These are phyloP conservation scores for Leptobrachium leishanense DNA, from an alignment of 2,113 vertebrate genomes.

Conservation along the genomic window DNA sequence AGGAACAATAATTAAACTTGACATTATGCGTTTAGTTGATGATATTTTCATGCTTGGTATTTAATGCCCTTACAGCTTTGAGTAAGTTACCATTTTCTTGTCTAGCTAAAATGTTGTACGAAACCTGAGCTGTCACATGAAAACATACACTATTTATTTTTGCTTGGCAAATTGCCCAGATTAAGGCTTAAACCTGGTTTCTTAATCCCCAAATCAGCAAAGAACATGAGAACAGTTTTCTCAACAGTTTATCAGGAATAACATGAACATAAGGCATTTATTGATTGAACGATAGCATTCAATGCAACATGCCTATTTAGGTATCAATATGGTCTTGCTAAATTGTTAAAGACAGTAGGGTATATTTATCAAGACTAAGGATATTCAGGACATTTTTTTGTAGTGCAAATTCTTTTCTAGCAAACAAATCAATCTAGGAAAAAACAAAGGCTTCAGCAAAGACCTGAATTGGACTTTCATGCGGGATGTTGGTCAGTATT, in stretches of 20 bases:
- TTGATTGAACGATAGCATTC: background rate
- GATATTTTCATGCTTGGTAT: conserved; percentile 33
- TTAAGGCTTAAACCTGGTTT: conserved; percentile 22
- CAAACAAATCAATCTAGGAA: too few relatives aligned
- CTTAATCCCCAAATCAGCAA: conserved; percentile 1
- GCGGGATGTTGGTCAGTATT: too few relatives aligned
- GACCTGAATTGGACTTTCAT: too few relatives aligned
- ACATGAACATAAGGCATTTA: conserved; percentile 5
- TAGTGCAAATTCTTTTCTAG: too few relatives aligned
- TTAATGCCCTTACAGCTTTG: conserved; percentile 11
- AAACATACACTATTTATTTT: background rate
- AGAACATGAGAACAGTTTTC: conserved; percentile 4
- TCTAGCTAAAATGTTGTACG: conserved; percentile 29
- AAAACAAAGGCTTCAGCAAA: too few relatives aligned
- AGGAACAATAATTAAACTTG: conserved; percentile 47
- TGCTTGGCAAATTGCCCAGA: conserved; percentile 30
- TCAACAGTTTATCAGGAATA: conserved; percentile 2
- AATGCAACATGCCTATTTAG: background rate
- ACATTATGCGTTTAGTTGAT: conserved; percentile 34
- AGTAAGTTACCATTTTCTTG: conserved; percentile 20
- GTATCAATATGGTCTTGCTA: background rate
- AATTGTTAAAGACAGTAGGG: too few relatives aligned
- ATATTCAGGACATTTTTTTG: too few relatives aligned
- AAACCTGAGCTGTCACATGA: conserved; percentile 22
- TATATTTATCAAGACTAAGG: too few relatives aligned